phyloP scores from a whole-genome alignment of 1,140 invertebrate genomes.

The Achatina immaculata region DNA sequence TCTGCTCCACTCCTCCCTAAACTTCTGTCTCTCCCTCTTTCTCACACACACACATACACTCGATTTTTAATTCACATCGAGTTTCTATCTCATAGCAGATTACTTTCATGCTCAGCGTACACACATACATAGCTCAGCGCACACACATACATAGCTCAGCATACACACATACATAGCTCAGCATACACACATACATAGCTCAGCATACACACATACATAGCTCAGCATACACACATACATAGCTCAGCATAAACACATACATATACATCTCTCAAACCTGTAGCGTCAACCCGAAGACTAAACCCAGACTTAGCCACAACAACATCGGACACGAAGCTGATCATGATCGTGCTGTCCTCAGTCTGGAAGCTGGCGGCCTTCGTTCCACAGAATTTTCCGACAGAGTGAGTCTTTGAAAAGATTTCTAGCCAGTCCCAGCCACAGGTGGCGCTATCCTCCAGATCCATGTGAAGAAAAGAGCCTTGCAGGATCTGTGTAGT shows the following conservation, averaged over 20 bases:
- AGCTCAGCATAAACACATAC: background rate
- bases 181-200: background rate
- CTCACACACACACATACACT: too few relatives aligned
- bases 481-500: background rate
- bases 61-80: too few relatives aligned
- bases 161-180: background rate
- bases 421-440: constrained; percentile 1
- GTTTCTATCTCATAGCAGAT: too few relatives aligned
- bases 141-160: too few relatives aligned
- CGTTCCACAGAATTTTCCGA: constrained; percentile 1
- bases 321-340: background rate
- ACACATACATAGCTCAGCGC: too few relatives aligned
- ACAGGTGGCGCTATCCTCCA: background rate
- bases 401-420: background rate
- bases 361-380: background rate
- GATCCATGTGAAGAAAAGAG: background rate
- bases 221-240: background rate
- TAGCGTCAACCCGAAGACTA: background rate
- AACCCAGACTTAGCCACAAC: constrained; percentile 2
- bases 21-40: too few relatives aligned
- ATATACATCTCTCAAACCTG: background rate
- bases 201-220: background rate
- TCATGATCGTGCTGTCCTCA: background rate
- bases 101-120: too few relatives aligned
- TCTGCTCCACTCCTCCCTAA: too few relatives aligned